These are phyloP conservation scores for Drosophila sordidapex DNA, from an alignment of 2,888 invertebrate genomes.

Conservation along the genomic window DNA sequence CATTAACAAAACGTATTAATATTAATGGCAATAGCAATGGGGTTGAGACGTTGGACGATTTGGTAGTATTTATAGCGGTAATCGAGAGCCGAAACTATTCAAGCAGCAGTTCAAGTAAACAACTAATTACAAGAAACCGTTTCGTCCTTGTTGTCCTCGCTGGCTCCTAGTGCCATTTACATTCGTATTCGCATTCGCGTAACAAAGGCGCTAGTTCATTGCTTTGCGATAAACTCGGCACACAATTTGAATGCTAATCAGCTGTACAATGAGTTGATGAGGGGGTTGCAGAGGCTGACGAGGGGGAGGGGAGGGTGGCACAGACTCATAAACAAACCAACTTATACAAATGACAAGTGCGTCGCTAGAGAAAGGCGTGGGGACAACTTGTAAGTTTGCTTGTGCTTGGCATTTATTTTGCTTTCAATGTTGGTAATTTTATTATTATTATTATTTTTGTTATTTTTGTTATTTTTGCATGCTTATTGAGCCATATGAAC, in stretches of 20 bases:
- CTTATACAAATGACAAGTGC: constrained; percentile 40
- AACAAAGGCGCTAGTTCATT: constrained; percentile 77
- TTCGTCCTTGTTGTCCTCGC: constrained; percentile 35
- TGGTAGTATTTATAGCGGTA: constrained; percentile 64
- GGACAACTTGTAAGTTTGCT: constrained; percentile 9
- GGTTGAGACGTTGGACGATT: constrained; percentile 31
- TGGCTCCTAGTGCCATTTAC: constrained; percentile 14
- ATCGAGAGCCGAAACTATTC: constrained; percentile 44
- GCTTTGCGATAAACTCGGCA: constrained; percentile 80
- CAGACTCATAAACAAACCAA: constrained; percentile 53
- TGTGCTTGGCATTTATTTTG: constrained; percentile 52
- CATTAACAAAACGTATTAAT: constrained; percentile 64
- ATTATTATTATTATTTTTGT: constrained; percentile 22
- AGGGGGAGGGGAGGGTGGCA: background rate
- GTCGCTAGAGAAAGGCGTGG: background rate
- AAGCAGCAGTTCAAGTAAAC: constrained; percentile 65
- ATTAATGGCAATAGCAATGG: constrained; percentile 46
- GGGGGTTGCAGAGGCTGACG: background rate
- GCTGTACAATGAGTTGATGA: constrained; percentile 19
- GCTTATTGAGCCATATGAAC: constrained; percentile 75
- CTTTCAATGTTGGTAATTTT: constrained; percentile 43
- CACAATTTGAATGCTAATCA: constrained; percentile 80
- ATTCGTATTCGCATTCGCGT: constrained; percentile 31
- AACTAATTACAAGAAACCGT: constrained; percentile 68
- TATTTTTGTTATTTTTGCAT: constrained; percentile 40